These are phyloP conservation scores for Myrmecobius fasciatus DNA, from an alignment of 2,113 vertebrate genomes.

Conservation along the genomic window DNA sequence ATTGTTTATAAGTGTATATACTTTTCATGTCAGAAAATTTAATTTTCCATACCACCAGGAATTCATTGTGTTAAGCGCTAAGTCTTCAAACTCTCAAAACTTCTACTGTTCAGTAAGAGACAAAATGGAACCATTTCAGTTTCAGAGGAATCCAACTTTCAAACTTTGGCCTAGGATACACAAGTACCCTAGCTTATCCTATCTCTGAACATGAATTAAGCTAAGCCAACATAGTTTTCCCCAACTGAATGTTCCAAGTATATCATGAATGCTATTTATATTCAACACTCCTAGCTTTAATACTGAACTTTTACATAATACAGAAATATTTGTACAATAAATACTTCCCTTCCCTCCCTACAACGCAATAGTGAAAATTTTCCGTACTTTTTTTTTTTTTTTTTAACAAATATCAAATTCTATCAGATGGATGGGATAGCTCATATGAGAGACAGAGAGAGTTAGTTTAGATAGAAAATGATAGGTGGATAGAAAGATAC, in stretches of 20 bases:
- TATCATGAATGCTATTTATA: not conserved
- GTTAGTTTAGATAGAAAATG: too few species aligned
- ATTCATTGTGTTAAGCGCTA: not conserved
- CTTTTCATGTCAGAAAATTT: not conserved
- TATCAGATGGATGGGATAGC: not conserved
- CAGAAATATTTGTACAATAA: slow-evolving; percentile 9
- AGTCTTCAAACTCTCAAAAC: not conserved
- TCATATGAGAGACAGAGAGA: too few species aligned
- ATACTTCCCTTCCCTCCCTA: not conserved
- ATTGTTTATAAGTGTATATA: not conserved
- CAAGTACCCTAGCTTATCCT: not conserved
- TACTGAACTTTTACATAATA: slow-evolving; percentile 7
- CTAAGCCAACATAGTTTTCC: not conserved
- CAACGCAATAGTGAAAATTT: not conserved
- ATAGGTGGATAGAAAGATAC: not conserved
- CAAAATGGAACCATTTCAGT: not conserved
- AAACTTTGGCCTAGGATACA: not conserved
- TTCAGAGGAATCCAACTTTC: not conserved
- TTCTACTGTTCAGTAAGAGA: not conserved
- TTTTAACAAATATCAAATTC: slow-evolving; percentile 8
- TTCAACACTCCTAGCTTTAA: slow-evolving; percentile 17
- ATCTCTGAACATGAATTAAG: not conserved
- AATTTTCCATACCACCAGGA: not conserved
- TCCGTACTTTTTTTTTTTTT: slow-evolving; percentile 28
- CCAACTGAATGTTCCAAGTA: not conserved